Percentiles rank a stretch among this genome's conserved stretches.
These are phyloP conservation scores for Plotosus lineatus DNA, from an alignment of 2,113 vertebrate species.

Conservation along the genomic window DNA sequence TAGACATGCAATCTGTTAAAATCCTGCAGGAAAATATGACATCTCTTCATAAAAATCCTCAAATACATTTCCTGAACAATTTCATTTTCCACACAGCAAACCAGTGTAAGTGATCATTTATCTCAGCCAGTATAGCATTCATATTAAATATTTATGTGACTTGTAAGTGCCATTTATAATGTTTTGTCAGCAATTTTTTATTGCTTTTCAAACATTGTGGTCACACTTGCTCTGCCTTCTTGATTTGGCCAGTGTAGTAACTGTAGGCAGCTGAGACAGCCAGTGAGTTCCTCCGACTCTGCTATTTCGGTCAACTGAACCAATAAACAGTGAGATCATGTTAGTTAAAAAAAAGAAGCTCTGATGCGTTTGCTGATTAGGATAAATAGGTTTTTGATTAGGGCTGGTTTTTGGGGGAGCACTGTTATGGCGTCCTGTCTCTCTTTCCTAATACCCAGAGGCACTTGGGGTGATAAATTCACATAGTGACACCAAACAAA, in stretches of 20 bases:
- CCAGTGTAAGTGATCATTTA: neutral
- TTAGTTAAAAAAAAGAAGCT: slow-evolving; percentile 16
- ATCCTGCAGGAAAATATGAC: neutral
- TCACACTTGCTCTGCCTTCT: neutral
- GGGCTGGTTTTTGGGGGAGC: slow-evolving; percentile 49
- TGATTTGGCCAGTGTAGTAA: neutral
- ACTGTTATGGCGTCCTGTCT: slow-evolving; percentile 57
- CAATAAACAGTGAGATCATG: slow-evolving; percentile 57
- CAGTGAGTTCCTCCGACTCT: slow-evolving; percentile 5
- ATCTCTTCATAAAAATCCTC: slow-evolving; percentile 34
- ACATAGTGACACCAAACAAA: slow-evolving; percentile 44
- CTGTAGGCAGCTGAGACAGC: neutral
- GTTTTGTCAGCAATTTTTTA: slow-evolving; percentile 19
- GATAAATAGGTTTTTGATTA: slow-evolving; percentile 73
- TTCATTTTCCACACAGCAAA: neutral
- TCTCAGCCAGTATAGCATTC: neutral
- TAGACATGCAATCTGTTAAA: neutral
- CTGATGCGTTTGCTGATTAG: slow-evolving; percentile 64
- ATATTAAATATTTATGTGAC: slow-evolving; percentile 32
- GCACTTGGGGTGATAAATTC: slow-evolving; percentile 48
- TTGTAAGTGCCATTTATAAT: slow-evolving; percentile 6
- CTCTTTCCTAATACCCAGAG: slow-evolving; percentile 38
- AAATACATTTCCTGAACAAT: neutral
- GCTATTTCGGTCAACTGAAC: slow-evolving; percentile 41
- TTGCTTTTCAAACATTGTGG: slow-evolving; percentile 36